Evolutionary conservation across 1,140 invertebrate genomes (phyloP).

Genomic region (Megathymus violae): DNA sequence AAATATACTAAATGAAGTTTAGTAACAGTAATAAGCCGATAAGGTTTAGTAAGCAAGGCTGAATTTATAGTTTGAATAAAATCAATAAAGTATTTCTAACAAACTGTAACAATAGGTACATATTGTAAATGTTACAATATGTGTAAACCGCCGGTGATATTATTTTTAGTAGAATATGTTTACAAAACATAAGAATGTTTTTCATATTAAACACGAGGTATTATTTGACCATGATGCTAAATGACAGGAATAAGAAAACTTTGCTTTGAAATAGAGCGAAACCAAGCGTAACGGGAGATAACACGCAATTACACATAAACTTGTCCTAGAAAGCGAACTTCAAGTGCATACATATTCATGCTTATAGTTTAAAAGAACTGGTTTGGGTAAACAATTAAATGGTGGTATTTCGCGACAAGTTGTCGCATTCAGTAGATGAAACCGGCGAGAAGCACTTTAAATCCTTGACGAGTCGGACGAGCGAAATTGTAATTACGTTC

Average conservation of each 20-base stretch:
- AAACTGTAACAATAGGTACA: too few species aligned
- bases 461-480: conserved; percentile 17
- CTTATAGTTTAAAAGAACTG: conserved; percentile 24
- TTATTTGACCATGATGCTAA: conserved; percentile 7
- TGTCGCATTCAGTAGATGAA: conserved; percentile 19
- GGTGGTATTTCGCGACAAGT: conserved; percentile 18
- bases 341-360: conserved; percentile 1
- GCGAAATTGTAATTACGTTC: conserved; percentile 31
- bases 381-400: conserved; percentile 13
- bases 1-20: too few species aligned
- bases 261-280: conserved; percentile 51
- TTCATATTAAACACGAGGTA: too few species aligned
- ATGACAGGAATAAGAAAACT: conserved; percentile 35
- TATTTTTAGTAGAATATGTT: too few species aligned
- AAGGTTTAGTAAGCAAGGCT: too few species aligned
- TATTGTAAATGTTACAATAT: too few species aligned
- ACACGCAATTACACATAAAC: conserved; percentile 52
- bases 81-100: too few species aligned
- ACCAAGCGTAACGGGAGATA: conserved; percentile 55
- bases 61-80: too few species aligned
- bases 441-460: neutral
- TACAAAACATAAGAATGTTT: too few species aligned
- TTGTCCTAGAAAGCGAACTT: conserved; percentile 34
- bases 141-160: too few species aligned
- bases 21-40: too few species aligned